These are phyloP conservation scores for human DNA, from an alignment of 2,113 vertebrate genomes.

Conservation along the genomic window GRCh38 chr6:48520001-48520500, in stretches of 20 bases:
- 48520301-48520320: constrained; percentile 47
- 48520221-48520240: not conserved
- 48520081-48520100: not conserved
- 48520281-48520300: constrained; percentile 45
- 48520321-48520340: constrained; percentile 38
- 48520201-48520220: not conserved
- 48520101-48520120: not conserved
- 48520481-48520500: not conserved
- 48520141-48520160: not conserved
- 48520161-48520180: not conserved
- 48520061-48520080: not conserved
- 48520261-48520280: not conserved
- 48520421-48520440: constrained; percentile 37
- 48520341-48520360: constrained; percentile 17
- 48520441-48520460: not conserved
- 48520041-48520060: not conserved
- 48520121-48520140: not conserved
- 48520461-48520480: constrained; percentile 19
- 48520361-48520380: constrained; percentile 55
- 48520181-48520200: not conserved
- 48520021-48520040: not conserved
- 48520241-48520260: not conserved
- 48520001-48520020: not conserved
- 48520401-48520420: not conserved
- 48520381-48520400: constrained; percentile 38